Evolutionary conservation across 2,113 vertebrate species (phyloP).

Genomic region (Craseonycteris thonglongyai): DNA sequence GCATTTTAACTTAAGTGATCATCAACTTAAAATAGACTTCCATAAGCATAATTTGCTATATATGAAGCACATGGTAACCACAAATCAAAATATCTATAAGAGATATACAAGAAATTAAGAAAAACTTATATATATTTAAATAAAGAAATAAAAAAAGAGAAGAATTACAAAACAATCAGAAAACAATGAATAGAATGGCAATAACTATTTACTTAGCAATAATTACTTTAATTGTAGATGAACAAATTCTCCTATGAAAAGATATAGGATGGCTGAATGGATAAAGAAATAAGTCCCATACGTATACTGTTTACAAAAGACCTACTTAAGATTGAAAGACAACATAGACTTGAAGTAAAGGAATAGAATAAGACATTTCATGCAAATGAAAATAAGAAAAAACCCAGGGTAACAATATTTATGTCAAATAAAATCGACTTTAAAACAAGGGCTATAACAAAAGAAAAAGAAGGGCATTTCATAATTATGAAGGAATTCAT

Average conservation of each 20-base stretch:
- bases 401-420: no score
- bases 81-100: not conserved
- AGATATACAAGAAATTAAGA: not conserved
- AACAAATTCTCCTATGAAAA: not conserved
- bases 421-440: no score
- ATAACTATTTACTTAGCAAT: not conserved
- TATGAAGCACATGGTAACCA: not conserved
- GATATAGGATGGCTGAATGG: not conserved
- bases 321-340: not conserved
- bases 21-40: not conserved
- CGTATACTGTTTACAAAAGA: not conserved
- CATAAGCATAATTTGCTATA: no score
- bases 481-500: no score
- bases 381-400: not conserved
- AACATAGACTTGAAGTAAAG: not conserved
- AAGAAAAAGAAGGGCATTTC: no score
- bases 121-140: no score
- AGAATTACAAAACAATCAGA: not conserved
- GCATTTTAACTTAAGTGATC: not conserved
- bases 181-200: not conserved
- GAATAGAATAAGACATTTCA: not conserved
- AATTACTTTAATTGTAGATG: not conserved
- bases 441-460: no score
- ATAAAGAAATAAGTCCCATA: not conserved
- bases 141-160: not conserved